A percentile compares a stretch with the other conserved stretches of the same genome.
Evolutionary conservation across 2,113 vertebrate species (phyloP).

Genomic region (Stegastes partitus): DNA sequence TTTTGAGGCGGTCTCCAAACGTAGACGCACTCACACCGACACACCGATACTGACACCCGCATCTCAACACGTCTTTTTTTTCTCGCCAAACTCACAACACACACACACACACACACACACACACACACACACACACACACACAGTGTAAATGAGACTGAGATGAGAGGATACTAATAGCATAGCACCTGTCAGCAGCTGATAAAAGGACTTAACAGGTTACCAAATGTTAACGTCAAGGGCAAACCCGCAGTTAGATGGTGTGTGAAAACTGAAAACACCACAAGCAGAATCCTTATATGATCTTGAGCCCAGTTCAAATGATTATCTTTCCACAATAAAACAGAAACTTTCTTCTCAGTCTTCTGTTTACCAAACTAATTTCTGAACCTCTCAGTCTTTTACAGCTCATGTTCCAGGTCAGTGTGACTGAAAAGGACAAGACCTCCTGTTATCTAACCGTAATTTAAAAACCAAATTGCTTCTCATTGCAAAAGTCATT

Average conservation of each 20-base stretch:
- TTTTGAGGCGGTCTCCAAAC: slow-evolving; percentile 8
- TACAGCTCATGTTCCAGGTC: no score
- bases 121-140: background rate
- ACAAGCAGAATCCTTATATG: slow-evolving; percentile 4
- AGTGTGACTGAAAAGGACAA: no score
- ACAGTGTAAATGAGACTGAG: slow-evolving; percentile 54
- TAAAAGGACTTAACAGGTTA: slow-evolving; percentile 56
- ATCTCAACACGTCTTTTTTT: background rate
- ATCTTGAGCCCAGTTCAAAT: slow-evolving; percentile 3
- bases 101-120: background rate
- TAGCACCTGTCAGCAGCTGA: slow-evolving; percentile 69
- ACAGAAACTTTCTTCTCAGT: no score
- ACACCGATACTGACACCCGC: slow-evolving; percentile 14
- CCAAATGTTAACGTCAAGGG: slow-evolving; percentile 37
- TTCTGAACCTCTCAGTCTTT: background rate
- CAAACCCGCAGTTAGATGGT: slow-evolving; percentile 32
- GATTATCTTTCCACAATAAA: background rate
- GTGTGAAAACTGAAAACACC: slow-evolving; percentile 12
- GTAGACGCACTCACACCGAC: slow-evolving; percentile 1
- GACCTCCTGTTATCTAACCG: no score
- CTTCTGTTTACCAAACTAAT: no score
- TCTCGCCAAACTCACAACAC: slow-evolving; percentile 7
- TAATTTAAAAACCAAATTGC: no score
- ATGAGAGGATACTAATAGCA: slow-evolving; percentile 59
- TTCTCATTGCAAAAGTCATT: no score